A percentile compares a stretch with the other conserved stretches of the same genome.
Evolutionary conservation across 2,888 invertebrate species (phyloP).

Genomic region (Alcis repandata): DNA sequence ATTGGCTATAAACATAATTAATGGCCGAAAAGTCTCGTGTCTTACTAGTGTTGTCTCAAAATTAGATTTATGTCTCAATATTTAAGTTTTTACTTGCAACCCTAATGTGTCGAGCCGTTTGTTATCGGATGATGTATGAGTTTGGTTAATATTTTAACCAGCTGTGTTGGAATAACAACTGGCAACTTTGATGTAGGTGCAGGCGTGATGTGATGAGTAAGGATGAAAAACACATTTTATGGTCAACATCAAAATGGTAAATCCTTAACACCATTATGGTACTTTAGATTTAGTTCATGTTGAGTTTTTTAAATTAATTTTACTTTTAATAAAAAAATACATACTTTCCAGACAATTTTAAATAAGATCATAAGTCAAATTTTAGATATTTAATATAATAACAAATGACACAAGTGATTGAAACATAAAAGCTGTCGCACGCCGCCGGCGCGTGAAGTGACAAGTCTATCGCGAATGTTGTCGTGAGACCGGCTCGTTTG

Average conservation of each 20-base stretch:
- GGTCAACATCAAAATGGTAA: too few relatives aligned
- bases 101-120: constrained; percentile 46
- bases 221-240: too few relatives aligned
- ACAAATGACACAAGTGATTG: constrained; percentile 31
- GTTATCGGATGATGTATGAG: constrained; percentile 42
- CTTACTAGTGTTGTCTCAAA: constrained; percentile 47
- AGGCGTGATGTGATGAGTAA: background rate
- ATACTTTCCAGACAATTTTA: too few relatives aligned
- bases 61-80: constrained; percentile 62
- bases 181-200: constrained; percentile 1
- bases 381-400: background rate
- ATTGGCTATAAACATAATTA: constrained; percentile 54
- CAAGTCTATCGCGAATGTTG: constrained; percentile 46
- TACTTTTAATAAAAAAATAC: too few relatives aligned
- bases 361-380: too few relatives aligned
- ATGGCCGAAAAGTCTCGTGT: constrained; percentile 44
- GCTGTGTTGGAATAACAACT: constrained; percentile 30
- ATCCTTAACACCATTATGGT: too few relatives aligned
- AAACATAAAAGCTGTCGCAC: constrained; percentile 39
- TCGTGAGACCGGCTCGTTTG: constrained; percentile 56
- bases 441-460: constrained; percentile 44
- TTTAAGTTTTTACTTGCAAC: constrained; percentile 59
- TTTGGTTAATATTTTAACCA: constrained; percentile 36
- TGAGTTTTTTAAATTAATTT: too few relatives aligned
- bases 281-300: too few relatives aligned